Percentiles rank a stretch among this genome's conserved stretches.
phyloP scores from a whole-genome alignment of 1,140 invertebrate species.

The Brachionus angularis region DNA sequence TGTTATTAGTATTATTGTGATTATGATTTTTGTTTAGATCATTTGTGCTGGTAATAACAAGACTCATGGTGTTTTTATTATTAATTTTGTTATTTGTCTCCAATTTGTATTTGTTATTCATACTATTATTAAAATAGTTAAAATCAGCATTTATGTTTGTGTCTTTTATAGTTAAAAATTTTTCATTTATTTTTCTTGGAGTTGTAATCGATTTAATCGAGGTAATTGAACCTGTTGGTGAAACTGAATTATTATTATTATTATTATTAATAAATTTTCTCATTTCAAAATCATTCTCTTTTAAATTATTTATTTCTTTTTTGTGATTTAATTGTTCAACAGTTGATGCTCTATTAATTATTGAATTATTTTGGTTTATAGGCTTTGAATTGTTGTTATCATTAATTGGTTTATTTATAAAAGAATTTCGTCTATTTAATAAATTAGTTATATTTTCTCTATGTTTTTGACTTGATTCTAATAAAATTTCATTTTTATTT shows the following conservation, averaged over 20 bases:
- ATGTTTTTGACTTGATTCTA: no score
- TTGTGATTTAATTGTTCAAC: no score
- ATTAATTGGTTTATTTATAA: no score
- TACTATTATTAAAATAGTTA: neutral
- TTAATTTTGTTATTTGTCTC: no score
- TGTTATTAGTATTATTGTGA: no score
- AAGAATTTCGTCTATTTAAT: conserved; percentile 6
- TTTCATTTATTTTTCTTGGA: conserved; percentile 14
- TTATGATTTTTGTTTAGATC: no score
- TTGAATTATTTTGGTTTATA: no score
- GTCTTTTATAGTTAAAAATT: neutral
- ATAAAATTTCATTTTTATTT: conserved; percentile 5
- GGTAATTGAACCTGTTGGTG: neutral
- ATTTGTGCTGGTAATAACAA: no score
- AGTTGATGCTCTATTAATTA: no score
- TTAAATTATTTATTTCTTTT: neutral
- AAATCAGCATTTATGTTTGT: conserved; percentile 2
- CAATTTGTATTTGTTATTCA: no score
- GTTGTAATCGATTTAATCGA: neutral
- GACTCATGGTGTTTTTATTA: no score
- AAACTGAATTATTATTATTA: neutral
- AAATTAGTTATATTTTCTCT: conserved; percentile 19
- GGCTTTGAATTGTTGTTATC: no score
- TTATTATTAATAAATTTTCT: neutral
- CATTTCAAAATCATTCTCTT: neutral